These are phyloP conservation scores for Sebastes goodei DNA, from an alignment of 2,797 vertebrate genomes.

Conservation along the genomic window DNA sequence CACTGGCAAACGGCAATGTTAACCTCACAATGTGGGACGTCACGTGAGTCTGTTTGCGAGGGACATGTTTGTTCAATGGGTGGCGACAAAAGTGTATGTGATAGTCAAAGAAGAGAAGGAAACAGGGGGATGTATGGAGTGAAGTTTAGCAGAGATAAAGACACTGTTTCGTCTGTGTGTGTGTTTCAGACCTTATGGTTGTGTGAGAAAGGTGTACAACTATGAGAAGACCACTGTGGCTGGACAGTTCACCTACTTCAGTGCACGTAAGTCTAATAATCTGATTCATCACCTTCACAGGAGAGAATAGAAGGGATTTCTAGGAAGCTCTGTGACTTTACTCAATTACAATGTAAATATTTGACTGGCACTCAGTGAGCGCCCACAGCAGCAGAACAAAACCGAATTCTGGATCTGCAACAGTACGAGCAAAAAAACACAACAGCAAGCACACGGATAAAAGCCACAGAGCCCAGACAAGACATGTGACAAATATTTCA, in stretches of 20 bases:
- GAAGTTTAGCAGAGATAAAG: background rate
- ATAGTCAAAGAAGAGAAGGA: background rate
- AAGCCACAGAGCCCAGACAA: background rate
- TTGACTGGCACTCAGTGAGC: background rate
- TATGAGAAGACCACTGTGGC: conserved; percentile 78
- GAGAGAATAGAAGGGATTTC: background rate
- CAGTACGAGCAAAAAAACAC: background rate
- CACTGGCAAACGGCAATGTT: conserved; percentile 69
- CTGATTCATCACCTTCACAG: background rate
- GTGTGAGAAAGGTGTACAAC: conserved; percentile 63
- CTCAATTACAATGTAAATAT: conserved; percentile 1
- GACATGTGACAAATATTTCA: background rate
- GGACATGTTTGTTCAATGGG: background rate
- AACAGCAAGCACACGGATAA: background rate
- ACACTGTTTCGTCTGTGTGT: conserved; percentile 27
- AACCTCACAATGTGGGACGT: conserved; percentile 83
- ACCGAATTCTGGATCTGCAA: background rate
- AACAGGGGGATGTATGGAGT: background rate
- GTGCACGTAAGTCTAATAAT: conserved; percentile 74
- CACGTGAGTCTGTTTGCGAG: conserved; percentile 62
- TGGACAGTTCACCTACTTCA: conserved; percentile 84
- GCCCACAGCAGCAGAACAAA: background rate
- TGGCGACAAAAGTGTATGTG: background rate
- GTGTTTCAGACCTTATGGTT: conserved; percentile 65
- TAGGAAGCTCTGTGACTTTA: background rate